phyloP scores from a whole-genome alignment of 2,888 invertebrate genomes.

The Standfussiana lucernea region DNA sequence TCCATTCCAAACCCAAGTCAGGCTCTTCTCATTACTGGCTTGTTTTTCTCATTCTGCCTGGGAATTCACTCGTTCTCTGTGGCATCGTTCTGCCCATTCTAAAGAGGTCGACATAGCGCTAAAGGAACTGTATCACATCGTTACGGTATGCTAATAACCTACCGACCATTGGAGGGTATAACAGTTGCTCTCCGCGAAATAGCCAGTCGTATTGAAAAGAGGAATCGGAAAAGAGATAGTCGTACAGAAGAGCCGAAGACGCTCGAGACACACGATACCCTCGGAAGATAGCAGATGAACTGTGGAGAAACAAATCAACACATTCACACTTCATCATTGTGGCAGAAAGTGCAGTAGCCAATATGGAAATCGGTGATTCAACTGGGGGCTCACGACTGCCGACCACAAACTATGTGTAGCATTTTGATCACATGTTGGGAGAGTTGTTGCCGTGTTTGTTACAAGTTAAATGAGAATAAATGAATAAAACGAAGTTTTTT shows the following conservation, averaged over 20 bases:
- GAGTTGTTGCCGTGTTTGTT: not conserved
- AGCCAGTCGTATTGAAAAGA: not conserved
- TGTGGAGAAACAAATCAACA: not conserved
- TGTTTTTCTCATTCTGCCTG: not conserved
- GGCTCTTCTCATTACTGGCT: not conserved
- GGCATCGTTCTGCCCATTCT: not conserved
- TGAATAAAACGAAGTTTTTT: slow-evolving; percentile 81
- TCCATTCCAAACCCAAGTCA: not conserved
- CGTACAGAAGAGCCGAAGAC: not conserved
- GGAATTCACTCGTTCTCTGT: not conserved
- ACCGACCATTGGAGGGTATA: not conserved
- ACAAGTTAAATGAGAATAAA: slow-evolving; percentile 11
- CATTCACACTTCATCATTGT: not conserved
- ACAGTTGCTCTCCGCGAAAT: not conserved
- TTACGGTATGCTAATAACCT: not conserved
- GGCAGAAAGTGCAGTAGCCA: not conserved
- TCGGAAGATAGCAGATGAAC: not conserved
- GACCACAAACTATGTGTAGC: not conserved
- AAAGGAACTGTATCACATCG: not conserved
- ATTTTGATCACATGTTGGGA: not conserved
- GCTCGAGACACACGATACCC: not conserved
- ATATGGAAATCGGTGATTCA: not conserved
- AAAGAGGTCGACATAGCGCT: not conserved
- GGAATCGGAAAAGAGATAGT: not conserved
- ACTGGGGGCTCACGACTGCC: not conserved